A percentile compares a stretch with the other conserved stretches of the same genome.
Evolutionary conservation across 1,140 invertebrate species (phyloP).

Genomic region (Zeugodacus cucurbitae): DNA sequence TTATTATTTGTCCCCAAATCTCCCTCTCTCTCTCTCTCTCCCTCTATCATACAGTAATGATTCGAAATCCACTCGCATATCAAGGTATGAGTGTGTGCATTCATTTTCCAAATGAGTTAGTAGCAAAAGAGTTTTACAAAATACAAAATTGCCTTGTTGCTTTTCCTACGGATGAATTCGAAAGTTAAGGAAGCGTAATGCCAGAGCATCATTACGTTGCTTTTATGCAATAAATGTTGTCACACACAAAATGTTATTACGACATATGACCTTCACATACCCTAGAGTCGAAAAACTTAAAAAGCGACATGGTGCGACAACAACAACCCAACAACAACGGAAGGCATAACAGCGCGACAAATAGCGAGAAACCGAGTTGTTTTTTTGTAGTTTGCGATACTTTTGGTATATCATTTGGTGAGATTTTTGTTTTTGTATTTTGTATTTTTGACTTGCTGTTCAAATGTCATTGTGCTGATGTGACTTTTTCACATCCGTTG

Average conservation of each 20-base stretch:
- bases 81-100: not conserved
- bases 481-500: conserved; percentile 65
- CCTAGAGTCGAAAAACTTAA: not conserved
- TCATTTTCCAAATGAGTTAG: conserved; percentile 64
- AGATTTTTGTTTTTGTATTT: not conserved
- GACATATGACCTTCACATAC: not conserved
- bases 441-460: not conserved
- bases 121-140: conserved; percentile 49
- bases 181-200: not conserved
- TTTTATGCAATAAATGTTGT: conserved; percentile 62
- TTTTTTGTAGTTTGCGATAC: not conserved
- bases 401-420: not conserved
- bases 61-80: not conserved
- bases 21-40: too few relatives aligned
- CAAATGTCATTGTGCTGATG: conserved; percentile 60
- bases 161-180: not conserved
- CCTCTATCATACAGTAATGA: too few relatives aligned
- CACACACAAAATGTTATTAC: conserved; percentile 53
- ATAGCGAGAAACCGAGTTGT: conserved; percentile 35
- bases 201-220: conserved; percentile 57
- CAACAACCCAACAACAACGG: conserved; percentile 46
- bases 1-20: too few relatives aligned
- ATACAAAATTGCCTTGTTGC: conserved; percentile 33
- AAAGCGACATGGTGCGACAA: not conserved
- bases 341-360: conserved; percentile 2